Conservation (phyloP, 2,888 invertebrate species). For the Hyalella azteca region DNA sequence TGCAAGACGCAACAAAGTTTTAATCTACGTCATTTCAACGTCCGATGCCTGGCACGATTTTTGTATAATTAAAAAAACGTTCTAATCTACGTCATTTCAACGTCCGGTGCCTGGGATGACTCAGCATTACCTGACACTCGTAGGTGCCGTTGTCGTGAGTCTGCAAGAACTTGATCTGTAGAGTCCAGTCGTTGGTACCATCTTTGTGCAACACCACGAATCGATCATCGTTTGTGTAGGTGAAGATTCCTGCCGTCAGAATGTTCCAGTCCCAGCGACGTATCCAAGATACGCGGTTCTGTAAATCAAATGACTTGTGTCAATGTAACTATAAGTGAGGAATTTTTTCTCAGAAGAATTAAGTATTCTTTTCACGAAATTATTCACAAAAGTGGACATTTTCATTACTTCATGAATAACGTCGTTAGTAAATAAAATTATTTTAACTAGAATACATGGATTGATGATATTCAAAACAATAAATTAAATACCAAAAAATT, state of each 20-base stretch:
- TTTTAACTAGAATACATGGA: no score
- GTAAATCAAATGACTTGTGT: no score
- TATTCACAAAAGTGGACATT: no score
- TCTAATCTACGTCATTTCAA: not conserved
- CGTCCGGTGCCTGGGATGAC: not conserved
- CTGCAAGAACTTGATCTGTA: conserved; percentile 49
- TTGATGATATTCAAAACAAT: no score
- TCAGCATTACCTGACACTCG: conserved; percentile 53
- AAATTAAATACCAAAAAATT: no score
- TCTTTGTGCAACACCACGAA: conserved; percentile 55
- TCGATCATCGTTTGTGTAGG: conserved; percentile 52
- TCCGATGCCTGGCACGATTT: conserved; percentile 54
- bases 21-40: conserved; percentile 51
- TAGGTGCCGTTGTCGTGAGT: conserved; percentile 54
- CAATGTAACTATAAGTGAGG: no score
- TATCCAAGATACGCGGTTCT: conserved; percentile 54
- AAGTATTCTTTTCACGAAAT: no score
- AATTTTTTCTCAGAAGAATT: no score
- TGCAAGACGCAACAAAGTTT: no score
- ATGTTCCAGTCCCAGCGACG: conserved; percentile 56
- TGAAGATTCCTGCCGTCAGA: conserved; percentile 54
- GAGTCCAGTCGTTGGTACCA: conserved; percentile 55
- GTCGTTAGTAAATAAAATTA: no score
- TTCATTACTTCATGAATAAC: no score
- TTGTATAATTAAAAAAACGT: no score